Conservation (phyloP, 2,113 vertebrate species). For the Myrmecobius fasciatus region DNA sequence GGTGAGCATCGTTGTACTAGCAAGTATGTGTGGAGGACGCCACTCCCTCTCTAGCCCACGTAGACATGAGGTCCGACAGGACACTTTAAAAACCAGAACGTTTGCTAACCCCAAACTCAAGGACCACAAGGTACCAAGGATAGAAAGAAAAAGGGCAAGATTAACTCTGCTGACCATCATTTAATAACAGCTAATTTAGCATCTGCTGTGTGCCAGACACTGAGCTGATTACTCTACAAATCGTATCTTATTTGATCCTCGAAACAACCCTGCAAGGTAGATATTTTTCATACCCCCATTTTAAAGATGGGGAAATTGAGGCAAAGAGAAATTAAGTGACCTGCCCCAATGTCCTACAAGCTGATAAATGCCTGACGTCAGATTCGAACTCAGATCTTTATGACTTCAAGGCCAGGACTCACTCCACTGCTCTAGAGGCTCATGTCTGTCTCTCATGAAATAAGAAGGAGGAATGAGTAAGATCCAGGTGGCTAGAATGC, state of each 20-base stretch:
- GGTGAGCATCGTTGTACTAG: not conserved
- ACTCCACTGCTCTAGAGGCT: not conserved
- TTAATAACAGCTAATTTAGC: not conserved
- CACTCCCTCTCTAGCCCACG: not conserved
- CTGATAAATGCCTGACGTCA: not conserved
- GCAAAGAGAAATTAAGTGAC: not conserved
- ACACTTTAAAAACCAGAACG: not conserved
- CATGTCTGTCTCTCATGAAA: not conserved
- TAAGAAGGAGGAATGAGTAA: not conserved
- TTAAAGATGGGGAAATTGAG: not conserved
- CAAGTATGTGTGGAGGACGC: not conserved
- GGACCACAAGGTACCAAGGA: not conserved
- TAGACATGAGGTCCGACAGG: not conserved
- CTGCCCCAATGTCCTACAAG: not conserved
- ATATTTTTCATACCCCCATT: not conserved
- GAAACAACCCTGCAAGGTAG: not conserved
- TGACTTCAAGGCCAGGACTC: not conserved
- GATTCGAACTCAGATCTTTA: not conserved
- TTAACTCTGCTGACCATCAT: not conserved
- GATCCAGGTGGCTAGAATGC: not conserved
- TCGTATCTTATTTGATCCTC: not conserved
- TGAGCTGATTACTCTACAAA: not conserved
- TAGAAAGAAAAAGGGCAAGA: not conserved
- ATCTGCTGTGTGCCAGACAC: not conserved
- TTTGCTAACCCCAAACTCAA: not conserved